Conservation (phyloP, 2,113 vertebrate species). For the Galemys pyrenaicus region DNA sequence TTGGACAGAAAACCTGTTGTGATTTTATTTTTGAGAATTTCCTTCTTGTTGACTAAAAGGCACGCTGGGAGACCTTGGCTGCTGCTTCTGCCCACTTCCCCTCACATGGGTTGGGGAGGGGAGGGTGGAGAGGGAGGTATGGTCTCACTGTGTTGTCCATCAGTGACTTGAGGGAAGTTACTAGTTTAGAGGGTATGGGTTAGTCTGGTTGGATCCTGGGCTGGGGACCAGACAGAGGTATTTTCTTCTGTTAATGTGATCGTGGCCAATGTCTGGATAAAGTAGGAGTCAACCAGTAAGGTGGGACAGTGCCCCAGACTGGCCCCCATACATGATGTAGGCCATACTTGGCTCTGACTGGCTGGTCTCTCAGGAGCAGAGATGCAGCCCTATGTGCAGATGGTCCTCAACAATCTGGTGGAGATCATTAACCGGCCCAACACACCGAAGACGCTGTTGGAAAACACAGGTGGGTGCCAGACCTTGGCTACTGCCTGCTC, state of each 20-base stretch:
- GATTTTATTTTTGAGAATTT: not conserved
- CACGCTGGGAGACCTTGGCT: not conserved
- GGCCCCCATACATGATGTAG: too few relatives aligned
- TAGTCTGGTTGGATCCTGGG: not conserved
- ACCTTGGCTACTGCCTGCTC: not conserved
- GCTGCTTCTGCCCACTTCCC: not conserved
- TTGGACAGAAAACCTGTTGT: not conserved
- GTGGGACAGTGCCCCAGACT: not conserved
- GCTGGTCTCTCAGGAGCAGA: slow-evolving; percentile 89
- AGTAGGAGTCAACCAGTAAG: not conserved
- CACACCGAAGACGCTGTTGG: slow-evolving; percentile 96
- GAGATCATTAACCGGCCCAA: slow-evolving; percentile 98
- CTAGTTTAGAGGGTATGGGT: not conserved
- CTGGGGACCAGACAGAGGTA: not conserved
- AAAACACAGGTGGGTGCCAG: slow-evolving; percentile 91
- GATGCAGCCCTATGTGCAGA: slow-evolving; percentile 96
- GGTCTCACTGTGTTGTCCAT: not conserved
- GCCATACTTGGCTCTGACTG: not conserved
- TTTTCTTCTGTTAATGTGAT: not conserved
- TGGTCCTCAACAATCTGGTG: slow-evolving; percentile 95
- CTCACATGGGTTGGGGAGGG: too few relatives aligned
- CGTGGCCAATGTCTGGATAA: not conserved
- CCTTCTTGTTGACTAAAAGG: not conserved
- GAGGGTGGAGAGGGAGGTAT: not conserved
- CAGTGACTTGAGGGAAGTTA: not conserved